Percentiles rank a stretch among this genome's conserved stretches.
phyloP scores from a whole-genome alignment of 2,113 vertebrate genomes.

The Phalacrocorax carbo region DNA sequence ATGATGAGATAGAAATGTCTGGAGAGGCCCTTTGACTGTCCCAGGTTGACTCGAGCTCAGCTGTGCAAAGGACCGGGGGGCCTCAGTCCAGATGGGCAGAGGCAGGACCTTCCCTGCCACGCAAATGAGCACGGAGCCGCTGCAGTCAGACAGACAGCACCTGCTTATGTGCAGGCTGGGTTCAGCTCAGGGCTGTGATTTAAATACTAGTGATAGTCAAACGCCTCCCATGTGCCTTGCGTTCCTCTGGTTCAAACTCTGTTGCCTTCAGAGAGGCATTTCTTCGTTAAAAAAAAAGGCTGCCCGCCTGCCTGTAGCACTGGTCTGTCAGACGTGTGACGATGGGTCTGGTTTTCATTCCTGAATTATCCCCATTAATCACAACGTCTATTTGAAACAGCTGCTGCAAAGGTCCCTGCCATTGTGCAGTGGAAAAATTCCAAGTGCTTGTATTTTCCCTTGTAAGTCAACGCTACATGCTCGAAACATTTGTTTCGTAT shows the following conservation, averaged over 20 bases:
- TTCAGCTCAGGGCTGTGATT: background rate
- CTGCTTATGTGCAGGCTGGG: background rate
- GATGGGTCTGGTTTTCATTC: conserved; percentile 68
- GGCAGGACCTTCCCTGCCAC: accelerated
- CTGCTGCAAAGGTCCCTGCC: conserved; percentile 62
- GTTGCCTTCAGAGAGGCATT: background rate
- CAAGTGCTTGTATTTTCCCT: conserved; percentile 70
- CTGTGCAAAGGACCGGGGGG: background rate
- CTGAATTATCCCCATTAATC: conserved; percentile 69
- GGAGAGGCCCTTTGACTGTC: background rate
- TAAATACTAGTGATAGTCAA: background rate
- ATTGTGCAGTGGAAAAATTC: conserved; percentile 62
- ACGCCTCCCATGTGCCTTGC: background rate
- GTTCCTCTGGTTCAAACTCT: background rate
- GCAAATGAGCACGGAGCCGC: background rate
- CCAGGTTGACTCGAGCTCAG: background rate
- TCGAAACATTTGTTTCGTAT: conserved; percentile 67
- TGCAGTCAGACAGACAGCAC: background rate
- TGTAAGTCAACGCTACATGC: conserved; percentile 64
- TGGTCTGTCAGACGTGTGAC: conserved; percentile 42
- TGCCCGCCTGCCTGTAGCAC: background rate
- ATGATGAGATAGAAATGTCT: background rate
- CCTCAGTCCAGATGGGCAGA: background rate
- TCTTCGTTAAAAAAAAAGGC: background rate
- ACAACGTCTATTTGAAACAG: conserved; percentile 68